A percentile compares a stretch with the other conserved stretches of the same genome.
These are phyloP conservation scores for Bradypus variegatus DNA, from an alignment of 2,797 vertebrate species.

Conservation along the genomic window DNA sequence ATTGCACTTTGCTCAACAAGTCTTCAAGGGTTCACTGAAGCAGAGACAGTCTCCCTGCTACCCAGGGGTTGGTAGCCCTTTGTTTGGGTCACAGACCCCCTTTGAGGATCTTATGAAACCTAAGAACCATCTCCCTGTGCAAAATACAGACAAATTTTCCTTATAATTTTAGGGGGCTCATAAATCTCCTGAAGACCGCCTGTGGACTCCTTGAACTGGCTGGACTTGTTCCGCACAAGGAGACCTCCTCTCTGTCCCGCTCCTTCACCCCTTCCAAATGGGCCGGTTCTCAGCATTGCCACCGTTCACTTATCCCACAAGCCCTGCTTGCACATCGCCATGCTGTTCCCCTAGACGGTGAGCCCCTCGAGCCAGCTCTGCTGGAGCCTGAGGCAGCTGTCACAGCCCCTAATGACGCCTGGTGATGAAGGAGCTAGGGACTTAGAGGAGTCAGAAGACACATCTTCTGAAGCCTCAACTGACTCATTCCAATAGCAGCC, in stretches of 20 bases:
- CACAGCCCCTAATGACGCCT: neutral
- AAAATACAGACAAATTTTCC: neutral
- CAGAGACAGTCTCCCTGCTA: neutral
- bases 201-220: neutral
- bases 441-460: neutral
- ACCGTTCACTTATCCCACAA: too few species aligned
- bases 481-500: slow-evolving; percentile 16
- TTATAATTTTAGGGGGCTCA: neutral
- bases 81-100: neutral
- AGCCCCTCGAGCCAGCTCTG: neutral
- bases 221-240: neutral
- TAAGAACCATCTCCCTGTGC: neutral
- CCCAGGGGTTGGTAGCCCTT: neutral
- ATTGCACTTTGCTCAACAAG: neutral
- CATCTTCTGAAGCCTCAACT: neutral
- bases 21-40: neutral
- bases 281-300: neutral
- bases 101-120: neutral
- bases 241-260: neutral
- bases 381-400: neutral
- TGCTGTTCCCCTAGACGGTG: neutral
- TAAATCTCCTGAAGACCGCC: neutral
- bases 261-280: neutral
- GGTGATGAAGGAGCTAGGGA: neutral
- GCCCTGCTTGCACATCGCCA: neutral